Evolutionary conservation across 2,888 invertebrate genomes (phyloP), one percentile per base, ranked within the genome.

Genomic region (Stramonita haemastoma): DNA sequence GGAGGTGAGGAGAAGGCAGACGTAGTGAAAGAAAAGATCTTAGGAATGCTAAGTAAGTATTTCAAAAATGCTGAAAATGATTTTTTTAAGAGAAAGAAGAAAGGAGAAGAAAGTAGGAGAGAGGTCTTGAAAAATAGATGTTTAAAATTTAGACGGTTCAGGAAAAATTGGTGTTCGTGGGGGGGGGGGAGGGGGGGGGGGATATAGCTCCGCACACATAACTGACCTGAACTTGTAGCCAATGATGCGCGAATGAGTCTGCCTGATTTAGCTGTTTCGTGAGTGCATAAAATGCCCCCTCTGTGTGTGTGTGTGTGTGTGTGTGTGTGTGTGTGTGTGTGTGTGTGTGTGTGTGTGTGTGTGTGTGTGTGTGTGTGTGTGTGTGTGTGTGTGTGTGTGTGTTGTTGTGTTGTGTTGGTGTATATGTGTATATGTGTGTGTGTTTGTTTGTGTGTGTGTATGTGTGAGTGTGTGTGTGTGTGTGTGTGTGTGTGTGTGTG

Each of bases 321-420:
- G 79, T 79, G 79, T 79, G 79, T 79, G 79, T 79, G 79, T 79
- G 79, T 79, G 79, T 79, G 79, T 79, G 79, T 79, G 79, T 79
- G 13, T 79, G 79, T 79, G 79, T 79, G 13, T 79, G 79, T 79
- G 79, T 79, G 79, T 79, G 79, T 79, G 13, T 79, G 13, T 79
- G 79, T 79, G 79, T 79, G 79, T 32, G 79, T 32, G 79, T 32
- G 79, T 32, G n/a, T 32, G 79, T 32, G 13, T 32, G 29, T 32
- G 29, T 32, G 29, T 32, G 29, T 32, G 13, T 46, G 4, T 46
- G 46, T 46, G 46, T 46, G 2, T 46, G 4, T 46, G 46, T 46
- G 46, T n/a, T n/a, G n/a, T n/a, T n/a, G n/a, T n/a, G n/a, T n/a
- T n/a, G n/a, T n/a, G n/a, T n/a, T n/a, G n/a, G n/a, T n/a, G n/a